phyloP scores from a whole-genome alignment of 1,140 invertebrate species.

The Aethina tumida region DNA sequence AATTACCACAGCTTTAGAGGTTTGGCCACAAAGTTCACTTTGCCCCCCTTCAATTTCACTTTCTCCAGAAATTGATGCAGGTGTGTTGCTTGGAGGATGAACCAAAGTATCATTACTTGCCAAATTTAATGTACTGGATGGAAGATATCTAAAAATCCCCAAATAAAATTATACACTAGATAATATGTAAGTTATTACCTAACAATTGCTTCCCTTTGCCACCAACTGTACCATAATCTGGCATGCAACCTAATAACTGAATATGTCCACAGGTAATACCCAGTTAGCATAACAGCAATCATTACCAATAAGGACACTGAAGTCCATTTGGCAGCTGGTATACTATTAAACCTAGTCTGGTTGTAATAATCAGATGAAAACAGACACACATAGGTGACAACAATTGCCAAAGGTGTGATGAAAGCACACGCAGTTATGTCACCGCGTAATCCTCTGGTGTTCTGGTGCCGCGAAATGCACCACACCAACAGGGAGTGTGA shows the following conservation, averaged over 20 bases:
- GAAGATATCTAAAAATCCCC: conserved; percentile 19
- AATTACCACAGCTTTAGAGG: too few relatives aligned
- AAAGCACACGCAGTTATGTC: conserved; percentile 39
- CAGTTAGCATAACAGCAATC: conserved; percentile 39
- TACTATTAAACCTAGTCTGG: conserved; percentile 37
- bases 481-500: conserved; percentile 30
- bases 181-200: conserved; percentile 19
- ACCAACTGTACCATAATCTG: conserved; percentile 43
- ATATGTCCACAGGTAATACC: conserved; percentile 41
- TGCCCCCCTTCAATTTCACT: conserved; percentile 7
- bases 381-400: conserved; percentile 40
- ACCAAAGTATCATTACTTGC: conserved; percentile 1
- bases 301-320: conserved; percentile 38
- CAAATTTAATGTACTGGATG: conserved; percentile 17
- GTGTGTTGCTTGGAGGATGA: conserved; percentile 12
- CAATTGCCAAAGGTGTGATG: conserved; percentile 39
- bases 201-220: conserved; percentile 42
- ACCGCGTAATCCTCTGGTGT: conserved; percentile 26
- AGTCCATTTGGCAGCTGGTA: conserved; percentile 39
- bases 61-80: conserved; percentile 6
- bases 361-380: conserved; percentile 42
- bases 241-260: conserved; percentile 39
- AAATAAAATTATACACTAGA: background rate
- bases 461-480: conserved; percentile 22
- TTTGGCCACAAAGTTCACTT: too few relatives aligned